Base-by-base conservation (phyloP, 2,888 invertebrate genomes). In the Leucoptera coffeella region DNA sequence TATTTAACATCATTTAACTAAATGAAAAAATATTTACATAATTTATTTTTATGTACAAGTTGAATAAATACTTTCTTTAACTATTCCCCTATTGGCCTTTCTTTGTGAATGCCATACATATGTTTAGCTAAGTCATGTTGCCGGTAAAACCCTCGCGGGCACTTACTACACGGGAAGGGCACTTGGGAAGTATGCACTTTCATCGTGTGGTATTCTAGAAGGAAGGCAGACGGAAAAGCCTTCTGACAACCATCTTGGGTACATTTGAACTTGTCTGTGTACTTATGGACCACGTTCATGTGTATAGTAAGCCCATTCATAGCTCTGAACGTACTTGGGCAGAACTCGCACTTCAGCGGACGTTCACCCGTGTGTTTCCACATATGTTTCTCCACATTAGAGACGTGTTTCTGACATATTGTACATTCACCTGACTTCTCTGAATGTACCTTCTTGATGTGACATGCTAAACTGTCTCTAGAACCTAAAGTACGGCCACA, bases 381-480 rank as follows among this genome's bases (percentile, higher is more conserved):
- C 59, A 62, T 73, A 34, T 77, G 77, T 0, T 57, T 57, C 37
- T 73, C 71, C 15, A 75, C 45, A 36, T 77, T 69, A 0, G 75
- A 54, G 10, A 73, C 69, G 30, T 61, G 52, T 38, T 74, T 75
- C 8, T 47, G 45, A 35, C 77, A 77, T 14, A 61, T 36, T 3
- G 41, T 47, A 37, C 76, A 77, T 22, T 55, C 45, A 9, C 74
- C 75, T 0, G 76, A 74, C 31, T 73, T 57, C 26, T 71, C 69
- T 0, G 74, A 74, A 34, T 76, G 75, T 31, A 61, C 57, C 9
- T 58, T 59, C 29, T 59, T 58, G 23, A 72, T 65, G 32, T 77
- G 77, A 2, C 55, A 50, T 35, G 64, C 73, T 13, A 76, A 41
- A 32, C 72, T 74, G 3, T 72, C 74, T 33, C 73, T 71, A 2